Evolutionary conservation across 2,888 invertebrate genomes (phyloP).

Genomic region (Archaeoteleia sp.): DNA sequence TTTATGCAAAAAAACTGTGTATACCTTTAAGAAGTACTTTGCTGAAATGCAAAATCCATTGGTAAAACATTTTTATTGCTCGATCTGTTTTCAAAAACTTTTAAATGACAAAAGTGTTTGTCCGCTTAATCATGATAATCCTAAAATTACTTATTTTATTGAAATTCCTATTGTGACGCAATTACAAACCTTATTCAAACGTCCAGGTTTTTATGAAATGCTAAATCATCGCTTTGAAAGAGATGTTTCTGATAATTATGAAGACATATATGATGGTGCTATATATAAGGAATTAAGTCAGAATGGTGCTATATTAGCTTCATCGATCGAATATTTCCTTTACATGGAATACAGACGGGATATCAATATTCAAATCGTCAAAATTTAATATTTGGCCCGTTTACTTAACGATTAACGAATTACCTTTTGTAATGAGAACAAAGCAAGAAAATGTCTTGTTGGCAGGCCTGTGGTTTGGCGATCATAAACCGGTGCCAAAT

Average conservation of each 20-base stretch:
- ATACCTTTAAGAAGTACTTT: conserved; percentile 6
- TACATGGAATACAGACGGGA: conserved; percentile 39
- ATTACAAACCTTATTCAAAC: conserved; percentile 9
- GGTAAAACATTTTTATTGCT: conserved; percentile 14
- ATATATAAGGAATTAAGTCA: conserved; percentile 5
- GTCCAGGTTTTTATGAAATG: conserved; percentile 17
- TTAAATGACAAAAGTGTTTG: neutral
- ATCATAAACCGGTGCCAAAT: conserved; percentile 19
- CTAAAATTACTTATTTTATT: conserved; percentile 12
- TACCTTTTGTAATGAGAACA: neutral
- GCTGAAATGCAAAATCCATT: neutral
- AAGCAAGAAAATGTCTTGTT: neutral
- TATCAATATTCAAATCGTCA: conserved; percentile 43
- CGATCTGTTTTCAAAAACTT: neutral
- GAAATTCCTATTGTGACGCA: conserved; percentile 12
- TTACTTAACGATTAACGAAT: conserved; percentile 22
- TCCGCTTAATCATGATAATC: neutral
- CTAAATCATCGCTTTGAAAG: conserved; percentile 5
- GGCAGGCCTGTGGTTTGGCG: conserved; percentile 51
- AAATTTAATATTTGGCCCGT: conserved; percentile 51
- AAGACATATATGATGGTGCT: conserved; percentile 15
- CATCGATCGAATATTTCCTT: conserved; percentile 16
- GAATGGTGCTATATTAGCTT: conserved; percentile 1
- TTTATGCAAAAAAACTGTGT: neutral
- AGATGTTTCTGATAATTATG: neutral